Base-by-base conservation (phyloP, 2,888 invertebrate genomes). In the Heliconius aoede region DNA sequence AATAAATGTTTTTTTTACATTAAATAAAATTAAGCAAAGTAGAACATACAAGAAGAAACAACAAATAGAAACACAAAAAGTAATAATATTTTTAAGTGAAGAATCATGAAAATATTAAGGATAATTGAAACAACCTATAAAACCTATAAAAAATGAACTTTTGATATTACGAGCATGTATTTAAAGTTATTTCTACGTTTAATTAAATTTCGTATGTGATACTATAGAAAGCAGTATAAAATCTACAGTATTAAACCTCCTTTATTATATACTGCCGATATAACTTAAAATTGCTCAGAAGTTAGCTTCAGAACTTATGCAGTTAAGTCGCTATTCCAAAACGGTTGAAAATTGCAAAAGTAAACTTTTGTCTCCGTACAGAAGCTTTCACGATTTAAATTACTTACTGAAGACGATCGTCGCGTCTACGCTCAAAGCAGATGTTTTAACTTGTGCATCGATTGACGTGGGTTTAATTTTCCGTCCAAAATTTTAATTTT, bases 321-420 rank as follows among this genome's bases (percentile, higher is more conserved):
- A 69, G 55, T 69, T 69, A 69, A 69, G 69, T 69, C 32, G 55
- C 55, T 69, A 55, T 69, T 55, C 55, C 30, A 69, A 69, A 69
- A 69, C 55, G 55, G 69, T 69, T 69, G 69, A 69, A 69, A 69
- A 69, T 55, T 69, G 69, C 69, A 30, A 69, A 69, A 69, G 69
- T 69, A 69, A 69, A 69, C 69, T 69, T 69, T 69, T 69, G 69
- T 69, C 69, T 69, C 69, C 69, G 30, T 55, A n/a, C 30, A 69
- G 55, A 69, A 55, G 51, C 55, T 69, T 69, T 24, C 69, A 69
- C 55, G 30, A 69, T 69, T 55, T 69, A 55, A 69, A 69, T 55
- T 32, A 69, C 69, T 69, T 55, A 55, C 69, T 32, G 69, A 32
- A 69, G 55, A 69, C 69, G 69, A 69, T n/a, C n/a, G 69, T 51